phyloP scores from a whole-genome alignment of 1,140 invertebrate species.

The Bombus soroeensis region DNA sequence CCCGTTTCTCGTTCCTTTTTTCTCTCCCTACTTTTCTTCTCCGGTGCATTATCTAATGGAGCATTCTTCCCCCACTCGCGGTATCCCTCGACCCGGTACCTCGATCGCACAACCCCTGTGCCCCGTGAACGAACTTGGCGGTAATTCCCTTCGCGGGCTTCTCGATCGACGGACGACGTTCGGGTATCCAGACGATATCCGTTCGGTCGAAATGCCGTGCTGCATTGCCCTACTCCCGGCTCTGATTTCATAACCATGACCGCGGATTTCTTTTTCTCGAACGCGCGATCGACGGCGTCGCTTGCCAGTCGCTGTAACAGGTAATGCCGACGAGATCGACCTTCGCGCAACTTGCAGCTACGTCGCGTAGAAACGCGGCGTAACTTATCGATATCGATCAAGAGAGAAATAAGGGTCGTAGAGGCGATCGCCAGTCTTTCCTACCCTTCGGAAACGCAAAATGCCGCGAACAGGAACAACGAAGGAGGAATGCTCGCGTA shows the following conservation, averaged over 20 bases:
- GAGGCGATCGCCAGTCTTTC: background rate
- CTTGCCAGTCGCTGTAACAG: background rate
- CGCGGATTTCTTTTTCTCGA: slow-evolving; percentile 53
- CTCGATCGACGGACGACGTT: slow-evolving; percentile 15
- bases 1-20: background rate
- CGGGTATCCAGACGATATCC: slow-evolving; percentile 23
- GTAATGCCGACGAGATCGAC: background rate
- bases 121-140: background rate
- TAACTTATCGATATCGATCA: background rate
- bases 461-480: background rate
- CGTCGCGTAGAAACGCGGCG: background rate
- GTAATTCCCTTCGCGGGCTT: slow-evolving; percentile 10
- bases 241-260: slow-evolving; percentile 70
- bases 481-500: background rate
- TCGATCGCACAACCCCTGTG: background rate
- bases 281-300: background rate
- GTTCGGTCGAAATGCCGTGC: slow-evolving; percentile 20
- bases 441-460: background rate
- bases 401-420: no score
- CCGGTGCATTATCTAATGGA: slow-evolving; percentile 80
- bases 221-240: slow-evolving; percentile 28
- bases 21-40: slow-evolving; percentile 54
- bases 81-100: background rate
- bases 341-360: background rate
- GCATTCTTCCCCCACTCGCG: slow-evolving; percentile 53